Base-by-base conservation (phyloP, 2,113 vertebrate genomes). In the Brachyhypopomus gauderio region DNA sequence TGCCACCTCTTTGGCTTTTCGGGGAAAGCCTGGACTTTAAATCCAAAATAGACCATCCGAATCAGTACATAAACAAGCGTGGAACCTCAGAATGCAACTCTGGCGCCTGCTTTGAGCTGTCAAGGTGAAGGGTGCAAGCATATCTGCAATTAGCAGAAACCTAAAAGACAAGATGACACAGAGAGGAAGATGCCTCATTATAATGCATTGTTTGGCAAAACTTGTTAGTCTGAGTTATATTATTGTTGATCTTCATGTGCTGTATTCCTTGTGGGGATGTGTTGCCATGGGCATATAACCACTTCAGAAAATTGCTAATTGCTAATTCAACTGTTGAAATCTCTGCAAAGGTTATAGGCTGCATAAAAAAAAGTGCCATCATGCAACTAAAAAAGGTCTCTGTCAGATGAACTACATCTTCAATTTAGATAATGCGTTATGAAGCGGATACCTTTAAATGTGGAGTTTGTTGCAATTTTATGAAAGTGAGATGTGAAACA, bases 401-500 rank as follows among this genome's bases (percentile, higher is more conserved):
- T 38, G n/a, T 23, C 66, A 70, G 16, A 38, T 41, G 64, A 67
- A 22, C 11, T 41, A 41, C 36, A 9, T 38, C 64, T 38, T 36
- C 66, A 70, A 41, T 70, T 34, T 34, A 38, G 14, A 17, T 41
- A 70, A 70, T 41, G 66, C 34, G 22, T 70, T 41, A 70, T 70
- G 66, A 9, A 34, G 1, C 34, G 11, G 66, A 70, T 70, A 19
- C 34, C 66, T 70, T n/a, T 70, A 70, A 70, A 41, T 34, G 19
- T 17, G 66, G 19, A 36, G 38, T 69, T 67, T 69, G 34, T 69
- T 69, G 66, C 64, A 5, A 36, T 20, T 0, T 19, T 41, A 36
- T 5, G 2, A 19, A 69, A 69, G 66, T 69, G 66, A 34, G 38
- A 22, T 38, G 41, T 69, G 41, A 69, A 38, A 69, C 66, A 69